Conservation (phyloP, 2,113 vertebrate genomes). For the Todiramphus saurophagus region DNA sequence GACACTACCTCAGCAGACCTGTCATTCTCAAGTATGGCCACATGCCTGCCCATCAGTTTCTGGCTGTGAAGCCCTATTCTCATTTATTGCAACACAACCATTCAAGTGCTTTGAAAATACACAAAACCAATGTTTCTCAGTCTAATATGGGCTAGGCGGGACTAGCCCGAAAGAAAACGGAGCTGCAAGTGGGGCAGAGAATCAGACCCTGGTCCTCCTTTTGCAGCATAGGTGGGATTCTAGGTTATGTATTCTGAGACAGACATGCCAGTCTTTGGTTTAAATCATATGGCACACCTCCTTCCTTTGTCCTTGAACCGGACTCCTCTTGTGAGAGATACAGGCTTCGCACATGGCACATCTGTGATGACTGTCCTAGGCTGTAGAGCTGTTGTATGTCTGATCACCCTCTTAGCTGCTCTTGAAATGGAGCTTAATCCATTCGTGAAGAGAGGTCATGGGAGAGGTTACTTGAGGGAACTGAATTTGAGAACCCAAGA, state of each 20-base stretch:
- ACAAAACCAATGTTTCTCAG: fast-evolving
- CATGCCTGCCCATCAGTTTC: not conserved
- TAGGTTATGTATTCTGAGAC: not conserved
- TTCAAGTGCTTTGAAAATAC: not conserved
- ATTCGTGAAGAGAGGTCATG: not conserved
- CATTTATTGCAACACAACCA: not conserved
- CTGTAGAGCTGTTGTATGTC: not conserved
- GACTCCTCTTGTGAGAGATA: not conserved
- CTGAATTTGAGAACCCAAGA: not conserved
- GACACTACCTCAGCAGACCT: not conserved
- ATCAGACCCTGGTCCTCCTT: not conserved
- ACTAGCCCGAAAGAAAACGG: not conserved
- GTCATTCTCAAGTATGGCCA: not conserved
- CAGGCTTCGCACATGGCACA: not conserved
- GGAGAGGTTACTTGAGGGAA: not conserved
- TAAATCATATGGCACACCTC: not conserved
- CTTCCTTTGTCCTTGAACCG: not conserved
- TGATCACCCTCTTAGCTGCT: not conserved
- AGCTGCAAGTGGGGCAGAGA: not conserved
- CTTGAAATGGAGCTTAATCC: not conserved
- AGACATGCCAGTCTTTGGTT: not conserved
- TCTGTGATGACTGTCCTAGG: not conserved
- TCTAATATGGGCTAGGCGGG: not conserved
- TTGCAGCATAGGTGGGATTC: not conserved
- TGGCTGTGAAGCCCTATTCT: not conserved